Base-by-base conservation (phyloP, 2,113 vertebrate genomes). In the Psophia crepitans region DNA sequence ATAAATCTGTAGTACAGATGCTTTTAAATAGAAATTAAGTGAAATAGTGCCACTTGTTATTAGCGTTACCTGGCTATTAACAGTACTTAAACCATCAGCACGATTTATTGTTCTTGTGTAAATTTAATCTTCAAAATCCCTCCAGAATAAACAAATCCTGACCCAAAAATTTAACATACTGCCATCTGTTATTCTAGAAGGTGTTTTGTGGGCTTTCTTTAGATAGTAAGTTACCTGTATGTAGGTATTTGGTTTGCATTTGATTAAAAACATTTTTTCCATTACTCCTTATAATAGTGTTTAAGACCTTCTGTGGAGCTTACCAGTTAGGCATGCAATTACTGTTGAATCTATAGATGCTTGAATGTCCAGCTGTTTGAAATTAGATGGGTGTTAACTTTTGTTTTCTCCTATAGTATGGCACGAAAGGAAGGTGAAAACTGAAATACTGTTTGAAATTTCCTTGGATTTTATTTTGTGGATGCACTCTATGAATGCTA, bases 391-490 rank as follows among this genome's bases (percentile, higher is more conserved):
- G 22, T 70, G 44, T 79, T 90, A 85, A 69, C 37, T 82, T 94
- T 18, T 65, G 1, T 90, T 88, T 93, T 76, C 41, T 96, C 27
- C 60, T 77, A 3, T 74, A 65, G 44, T 56, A 48, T 71, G 56
- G 12, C 46, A 84, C 0, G 0, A 83, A 96, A 73, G 71, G 87
- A 86, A 93, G 51, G 66, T 0, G 0, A 85, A 86, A 74, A 30
- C 58, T 78, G 92, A 66, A 49, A 66, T 70, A 77, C 51, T 94
- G 0, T 89, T 90, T 54, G 77, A 90, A 70, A 89, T 92, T 77
- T 75, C 30, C 37, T 75, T 95, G 68, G 20, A 63, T 93, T 91
- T 93, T 87, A 51, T 92, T 89, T 80, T 89, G 68, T 90, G 61
- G 68, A n/a, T 94, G 17, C 16, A 10, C 14, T 74, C 54, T 61